These are phyloP conservation scores for Etheostoma nigrum DNA, from an alignment of 2,797 vertebrate genomes.

Conservation along the genomic window DNA sequence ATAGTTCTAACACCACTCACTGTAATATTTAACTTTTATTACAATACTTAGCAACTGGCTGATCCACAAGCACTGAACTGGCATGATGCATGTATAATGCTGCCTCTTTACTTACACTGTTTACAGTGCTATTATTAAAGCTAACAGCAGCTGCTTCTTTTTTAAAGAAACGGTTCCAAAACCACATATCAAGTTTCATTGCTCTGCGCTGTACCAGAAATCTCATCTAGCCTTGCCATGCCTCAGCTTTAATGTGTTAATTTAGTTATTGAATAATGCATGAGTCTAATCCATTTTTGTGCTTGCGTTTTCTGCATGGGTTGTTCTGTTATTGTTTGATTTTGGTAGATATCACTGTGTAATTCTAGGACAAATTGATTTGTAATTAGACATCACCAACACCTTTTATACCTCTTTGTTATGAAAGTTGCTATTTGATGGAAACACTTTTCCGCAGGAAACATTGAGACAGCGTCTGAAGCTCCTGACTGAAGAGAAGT, in stretches of 20 bases:
- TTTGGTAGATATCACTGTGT: not conserved
- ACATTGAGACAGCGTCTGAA: conserved; percentile 87
- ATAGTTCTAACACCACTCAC: not conserved
- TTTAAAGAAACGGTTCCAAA: conserved; percentile 4
- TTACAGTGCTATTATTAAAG: not conserved
- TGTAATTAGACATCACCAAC: conserved; percentile 27
- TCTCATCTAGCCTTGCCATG: not conserved
- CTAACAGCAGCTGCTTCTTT: conserved; percentile 10
- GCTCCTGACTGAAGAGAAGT: conserved; percentile 86
- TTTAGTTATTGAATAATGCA: conserved; percentile 44
- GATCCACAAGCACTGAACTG: not conserved
- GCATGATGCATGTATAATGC: not conserved
- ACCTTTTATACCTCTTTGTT: conserved; percentile 14
- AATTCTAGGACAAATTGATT: conserved; percentile 35
- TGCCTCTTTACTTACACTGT: not conserved
- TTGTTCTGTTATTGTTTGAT: conserved; percentile 30
- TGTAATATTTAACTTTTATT: not conserved
- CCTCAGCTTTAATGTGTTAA: conserved; percentile 23
- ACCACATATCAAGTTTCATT: not conserved
- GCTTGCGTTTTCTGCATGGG: conserved; percentile 31
- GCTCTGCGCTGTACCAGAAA: not conserved
- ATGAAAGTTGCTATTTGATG: conserved; percentile 16
- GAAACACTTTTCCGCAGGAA: conserved; percentile 76
- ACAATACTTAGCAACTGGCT: not conserved
- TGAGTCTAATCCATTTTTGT: conserved; percentile 37